Percentiles rank a stretch among this genome's conserved stretches.
Conservation (phyloP, 2,888 invertebrate genomes). For the Cremastinae sp. region DNA sequence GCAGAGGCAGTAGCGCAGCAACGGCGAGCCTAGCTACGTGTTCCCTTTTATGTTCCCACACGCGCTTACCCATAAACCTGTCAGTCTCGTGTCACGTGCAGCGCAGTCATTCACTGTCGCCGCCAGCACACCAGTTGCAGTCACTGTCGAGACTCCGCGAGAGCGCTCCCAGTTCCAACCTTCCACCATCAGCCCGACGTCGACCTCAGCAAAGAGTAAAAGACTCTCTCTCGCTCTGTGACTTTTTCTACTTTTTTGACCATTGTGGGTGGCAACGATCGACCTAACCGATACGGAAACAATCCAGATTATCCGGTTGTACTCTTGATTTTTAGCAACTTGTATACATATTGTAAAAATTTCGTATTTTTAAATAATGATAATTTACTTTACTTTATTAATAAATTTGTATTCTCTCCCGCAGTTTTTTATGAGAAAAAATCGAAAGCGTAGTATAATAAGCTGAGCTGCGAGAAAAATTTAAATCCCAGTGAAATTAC, state of each 20-base stretch:
- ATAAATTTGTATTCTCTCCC: no score
- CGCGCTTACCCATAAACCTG: constrained; percentile 79
- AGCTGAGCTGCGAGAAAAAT: no score
- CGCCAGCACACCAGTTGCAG: constrained; percentile 73
- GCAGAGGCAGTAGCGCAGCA: constrained; percentile 64
- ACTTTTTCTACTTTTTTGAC: neutral
- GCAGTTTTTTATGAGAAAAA: no score
- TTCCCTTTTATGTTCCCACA: constrained; percentile 79
- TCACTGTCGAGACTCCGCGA: constrained; percentile 57
- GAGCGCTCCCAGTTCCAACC: constrained; percentile 5
- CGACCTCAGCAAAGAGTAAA: constrained; percentile 51
- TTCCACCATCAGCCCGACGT: constrained; percentile 29
- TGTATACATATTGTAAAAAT: no score
- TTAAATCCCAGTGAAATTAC: no score
- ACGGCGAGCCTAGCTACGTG: constrained; percentile 72
- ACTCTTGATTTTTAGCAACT: no score
- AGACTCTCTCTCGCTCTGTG: constrained; percentile 13
- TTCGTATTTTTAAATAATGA: no score
- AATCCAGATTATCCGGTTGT: neutral
- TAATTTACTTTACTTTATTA: no score
- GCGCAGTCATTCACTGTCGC: constrained; percentile 79
- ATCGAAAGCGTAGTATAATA: no score
- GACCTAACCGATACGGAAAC: constrained; percentile 10
- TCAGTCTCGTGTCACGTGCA: constrained; percentile 80
- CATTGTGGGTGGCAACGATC: constrained; percentile 39